These are phyloP conservation scores for Caenorhabditis sinica DNA, from an alignment of 2,888 invertebrate species.

Conservation along the genomic window DNA sequence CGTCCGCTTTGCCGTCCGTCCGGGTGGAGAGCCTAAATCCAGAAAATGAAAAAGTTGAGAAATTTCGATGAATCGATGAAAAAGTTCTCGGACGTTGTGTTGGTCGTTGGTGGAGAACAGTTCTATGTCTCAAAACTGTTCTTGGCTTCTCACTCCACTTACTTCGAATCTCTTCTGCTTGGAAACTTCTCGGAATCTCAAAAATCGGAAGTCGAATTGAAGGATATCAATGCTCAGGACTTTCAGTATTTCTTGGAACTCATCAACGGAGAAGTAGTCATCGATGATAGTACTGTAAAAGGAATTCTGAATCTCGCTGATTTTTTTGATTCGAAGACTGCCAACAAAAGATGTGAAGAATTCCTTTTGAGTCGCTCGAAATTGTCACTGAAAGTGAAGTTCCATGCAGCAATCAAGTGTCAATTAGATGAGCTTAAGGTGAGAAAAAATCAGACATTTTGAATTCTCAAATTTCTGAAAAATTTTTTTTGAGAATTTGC, in stretches of 20 bases:
- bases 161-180: not conserved
- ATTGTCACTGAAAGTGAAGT: not conserved
- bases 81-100: not conserved
- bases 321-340: not conserved
- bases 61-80: not conserved
- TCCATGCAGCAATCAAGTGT: not conserved
- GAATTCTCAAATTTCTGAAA: no score
- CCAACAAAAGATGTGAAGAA: not conserved
- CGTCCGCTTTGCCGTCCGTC: no score
- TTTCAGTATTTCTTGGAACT: not conserved
- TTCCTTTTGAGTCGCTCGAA: not conserved
- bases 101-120: not conserved
- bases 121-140: not conserved
- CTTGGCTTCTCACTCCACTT: not conserved
- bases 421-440: not conserved
- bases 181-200: conserved; percentile 5
- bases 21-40: no score
- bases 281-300: not conserved
- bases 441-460: no score
- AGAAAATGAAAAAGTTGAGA: not conserved
- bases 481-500: no score
- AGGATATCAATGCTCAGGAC: not conserved
- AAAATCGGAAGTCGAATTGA: conserved; percentile 1
- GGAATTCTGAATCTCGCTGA: conserved; percentile 8
- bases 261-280: not conserved